These are phyloP conservation scores for Micrastur ruficollis DNA, from an alignment of 2,797 vertebrate genomes.

Conservation along the genomic window DNA sequence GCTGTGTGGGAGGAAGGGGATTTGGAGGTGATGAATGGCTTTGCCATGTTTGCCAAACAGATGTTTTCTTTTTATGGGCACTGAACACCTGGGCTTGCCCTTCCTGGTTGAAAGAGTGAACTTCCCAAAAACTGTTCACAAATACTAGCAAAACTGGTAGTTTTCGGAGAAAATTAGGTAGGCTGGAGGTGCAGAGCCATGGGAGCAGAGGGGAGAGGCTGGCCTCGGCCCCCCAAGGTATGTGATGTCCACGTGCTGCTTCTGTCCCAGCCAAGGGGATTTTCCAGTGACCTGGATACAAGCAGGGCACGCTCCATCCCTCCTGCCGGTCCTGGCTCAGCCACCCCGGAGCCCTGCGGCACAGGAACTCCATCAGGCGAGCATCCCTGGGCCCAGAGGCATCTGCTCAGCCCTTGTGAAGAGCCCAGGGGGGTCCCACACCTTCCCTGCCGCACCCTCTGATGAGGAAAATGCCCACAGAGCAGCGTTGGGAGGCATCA, in stretches of 20 bases:
- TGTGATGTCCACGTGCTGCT: neutral
- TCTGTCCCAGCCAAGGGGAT: neutral
- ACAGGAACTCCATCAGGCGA: rapidly evolving
- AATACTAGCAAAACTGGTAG: neutral
- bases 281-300: constrained; percentile 1
- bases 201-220: neutral
- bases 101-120: neutral
- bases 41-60: neutral
- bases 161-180: neutral
- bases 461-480: neutral
- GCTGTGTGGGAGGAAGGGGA: neutral
- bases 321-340: neutral
- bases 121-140: neutral
- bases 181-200: neutral
- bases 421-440: neutral
- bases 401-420: neutral
- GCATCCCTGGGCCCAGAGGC: neutral
- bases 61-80: neutral
- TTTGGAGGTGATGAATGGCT: neutral
- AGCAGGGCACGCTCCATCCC: neutral
- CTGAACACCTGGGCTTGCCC: neutral
- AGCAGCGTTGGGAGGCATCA: neutral
- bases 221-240: rapidly evolving
- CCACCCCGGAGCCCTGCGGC: rapidly evolving
- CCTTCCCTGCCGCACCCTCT: neutral